Evolutionary conservation across 2,113 vertebrate genomes (phyloP).

Genomic region (Rhinoderma darwinii): DNA sequence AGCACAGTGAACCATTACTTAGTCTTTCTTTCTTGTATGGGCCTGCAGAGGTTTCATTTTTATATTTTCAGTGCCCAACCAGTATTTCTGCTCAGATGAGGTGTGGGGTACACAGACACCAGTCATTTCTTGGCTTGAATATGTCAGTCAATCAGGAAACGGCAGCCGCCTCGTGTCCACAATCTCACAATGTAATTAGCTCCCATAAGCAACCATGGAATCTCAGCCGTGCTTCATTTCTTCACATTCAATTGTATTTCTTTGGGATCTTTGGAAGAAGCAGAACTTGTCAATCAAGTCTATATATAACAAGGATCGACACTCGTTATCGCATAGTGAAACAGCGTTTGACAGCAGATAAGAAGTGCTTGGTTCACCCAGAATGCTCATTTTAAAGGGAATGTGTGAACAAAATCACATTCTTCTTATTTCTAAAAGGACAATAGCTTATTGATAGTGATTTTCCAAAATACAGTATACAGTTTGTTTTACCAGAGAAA

Average conservation of each 20-base stretch:
- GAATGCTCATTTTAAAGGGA: conserved; percentile 11
- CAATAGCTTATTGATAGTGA: conserved; percentile 27
- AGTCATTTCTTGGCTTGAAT: not conserved
- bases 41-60: not conserved
- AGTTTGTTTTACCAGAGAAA: not conserved
- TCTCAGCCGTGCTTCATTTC: conserved; percentile 20
- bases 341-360: conserved; percentile 44
- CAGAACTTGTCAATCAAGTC: conserved; percentile 31
- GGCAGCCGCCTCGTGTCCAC: not conserved
- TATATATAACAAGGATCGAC: conserved; percentile 45
- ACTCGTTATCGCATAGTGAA: conserved; percentile 44
- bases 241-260: conserved; percentile 41
- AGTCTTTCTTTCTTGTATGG: not conserved
- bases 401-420: conserved; percentile 4
- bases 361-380: conserved; percentile 13
- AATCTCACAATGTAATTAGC: conserved; percentile 44
- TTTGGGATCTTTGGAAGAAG: conserved; percentile 23
- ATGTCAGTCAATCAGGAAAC: conserved; percentile 7
- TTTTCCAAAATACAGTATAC: not conserved
- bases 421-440: conserved; percentile 12
- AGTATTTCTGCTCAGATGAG: not conserved
- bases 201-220: conserved; percentile 41
- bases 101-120: not conserved
- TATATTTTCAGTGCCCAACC: not conserved
- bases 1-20: too few relatives aligned